A percentile compares a stretch with the other conserved stretches of the same genome.
Evolutionary conservation across 1,140 invertebrate genomes (phyloP).

Genomic region (Drosophila willistoni): DNA sequence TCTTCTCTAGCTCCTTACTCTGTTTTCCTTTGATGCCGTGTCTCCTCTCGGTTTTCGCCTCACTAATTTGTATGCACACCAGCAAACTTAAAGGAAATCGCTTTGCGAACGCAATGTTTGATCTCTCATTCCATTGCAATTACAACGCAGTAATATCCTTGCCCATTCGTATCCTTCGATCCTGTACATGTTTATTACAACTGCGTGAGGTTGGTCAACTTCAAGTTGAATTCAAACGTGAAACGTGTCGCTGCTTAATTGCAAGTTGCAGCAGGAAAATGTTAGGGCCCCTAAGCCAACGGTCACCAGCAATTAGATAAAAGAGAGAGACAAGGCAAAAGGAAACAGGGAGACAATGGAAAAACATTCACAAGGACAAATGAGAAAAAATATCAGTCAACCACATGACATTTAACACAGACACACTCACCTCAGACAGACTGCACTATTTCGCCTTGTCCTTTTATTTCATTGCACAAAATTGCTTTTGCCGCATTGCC

Average conservation of each 20-base stretch:
- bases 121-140: conserved; percentile 54
- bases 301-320: conserved; percentile 67
- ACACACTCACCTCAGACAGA: conserved; percentile 10
- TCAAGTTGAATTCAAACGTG: conserved; percentile 6
- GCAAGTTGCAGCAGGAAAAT: conserved; percentile 31
- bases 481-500: conserved; percentile 78
- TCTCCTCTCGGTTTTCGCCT: neutral
- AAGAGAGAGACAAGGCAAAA: conserved; percentile 23
- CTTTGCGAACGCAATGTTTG: conserved; percentile 61
- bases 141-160: conserved; percentile 50
- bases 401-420: conserved; percentile 64
- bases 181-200: conserved; percentile 58
- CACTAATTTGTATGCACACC: conserved; percentile 70
- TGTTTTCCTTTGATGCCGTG: neutral
- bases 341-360: conserved; percentile 10
- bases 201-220: conserved; percentile 43
- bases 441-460: conserved; percentile 30
- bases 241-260: conserved; percentile 71
- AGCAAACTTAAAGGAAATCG: conserved; percentile 70
- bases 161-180: neutral
- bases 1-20: neutral
- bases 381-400: conserved; percentile 48
- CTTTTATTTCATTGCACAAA: conserved; percentile 75
- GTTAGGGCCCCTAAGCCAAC: conserved; percentile 20
- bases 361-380: conserved; percentile 20